Base-by-base conservation (phyloP, 2,888 invertebrate species). In the Drepana falcataria region DNA sequence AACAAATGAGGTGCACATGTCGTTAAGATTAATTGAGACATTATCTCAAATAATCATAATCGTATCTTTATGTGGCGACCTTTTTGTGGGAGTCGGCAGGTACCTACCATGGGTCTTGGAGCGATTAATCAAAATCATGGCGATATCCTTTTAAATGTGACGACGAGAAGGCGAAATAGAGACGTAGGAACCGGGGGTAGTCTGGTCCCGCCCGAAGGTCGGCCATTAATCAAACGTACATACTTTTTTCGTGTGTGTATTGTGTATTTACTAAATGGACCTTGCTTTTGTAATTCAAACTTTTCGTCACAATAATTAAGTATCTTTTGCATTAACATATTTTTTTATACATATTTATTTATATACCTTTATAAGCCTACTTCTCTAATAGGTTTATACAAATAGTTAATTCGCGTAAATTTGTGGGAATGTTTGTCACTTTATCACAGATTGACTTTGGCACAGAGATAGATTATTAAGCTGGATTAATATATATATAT, bases 21-120 rank as follows among this genome's bases (percentile, higher is more conserved):
- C 80, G 69, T 64, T 62, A 79, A 80, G 81, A 88, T 87, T 84
- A 83, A 89, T 87, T 79, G 68, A 88, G 85, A 86, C 80, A 85
- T 88, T 87, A 83, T 83, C 77, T 75, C 77, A 84, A 84, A 85
- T 85, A 81, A 79, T 78, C 75, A 75, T 83, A 74, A 66, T 77
- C 66, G 77, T 77, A 70, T 75, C 75, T 71, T 74, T 68, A 69
- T 73, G 70, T 66, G 77, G 71, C 69, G 69, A 70, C 69, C 73
- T 80, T 85, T 85, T 85, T 83, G 81, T 81, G 72, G 80, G 79
- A 77, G 83, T 82, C 61, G 74, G 81, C 89, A 89, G 89, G 89
- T 89, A 90, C 75, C 72, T 21, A 21, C 21, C 61, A 64, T 70
- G 69, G 75, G 70, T 71, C 72, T 63, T 59, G 59, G 59, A 59